Evolutionary conservation across 2,888 invertebrate genomes (phyloP), one percentile per base, ranked within the genome.

Genomic region (Aromia moschata): DNA sequence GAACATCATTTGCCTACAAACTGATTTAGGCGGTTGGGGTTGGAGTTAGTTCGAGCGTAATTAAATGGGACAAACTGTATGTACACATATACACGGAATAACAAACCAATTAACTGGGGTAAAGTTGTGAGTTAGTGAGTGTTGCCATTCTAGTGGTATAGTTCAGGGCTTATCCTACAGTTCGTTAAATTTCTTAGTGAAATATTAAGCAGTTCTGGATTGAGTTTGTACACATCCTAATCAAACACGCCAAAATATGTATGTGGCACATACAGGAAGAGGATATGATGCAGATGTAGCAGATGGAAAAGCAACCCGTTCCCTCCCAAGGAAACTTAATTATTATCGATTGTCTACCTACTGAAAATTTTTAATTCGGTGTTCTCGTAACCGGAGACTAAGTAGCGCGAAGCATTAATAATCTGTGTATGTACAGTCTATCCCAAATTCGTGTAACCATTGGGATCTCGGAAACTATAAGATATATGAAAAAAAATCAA

Each of bases 71-170:
- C 25, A 25, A 25, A 25, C 25, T 5, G 25, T 33, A 33, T 11
- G 11, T 33, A 33, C 33, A 7, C 33, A 33, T 11, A 33, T 11
- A 33, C n/a, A 33, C 33, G 33, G 33, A 33, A 7, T 33, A 33
- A 11, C 7, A 7, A 33, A 11, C 33, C 33, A 33, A 33, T 33
- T 33, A 33, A n/a, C 33, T 7, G 33, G 33, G 11, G 33, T 33
- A 33, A 33, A 33, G 33, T 33, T 33, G 33, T 11, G 33, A 33
- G 25, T 25, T 25, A 7, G 25, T 25, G 25, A 25, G 33, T 33
- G n/a, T 11, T 33, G 33, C 33, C 33, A 33, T 33, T 33, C 33
- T 33, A n/a, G 33, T 33, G 10, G 33, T 33, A 33, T 33, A 33
- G 33, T 33, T 33, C 11, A 10, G 33, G 33, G 7, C n/a, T 33